Conservation (phyloP, 2,888 invertebrate species). For the Eupithecia vulgata region DNA sequence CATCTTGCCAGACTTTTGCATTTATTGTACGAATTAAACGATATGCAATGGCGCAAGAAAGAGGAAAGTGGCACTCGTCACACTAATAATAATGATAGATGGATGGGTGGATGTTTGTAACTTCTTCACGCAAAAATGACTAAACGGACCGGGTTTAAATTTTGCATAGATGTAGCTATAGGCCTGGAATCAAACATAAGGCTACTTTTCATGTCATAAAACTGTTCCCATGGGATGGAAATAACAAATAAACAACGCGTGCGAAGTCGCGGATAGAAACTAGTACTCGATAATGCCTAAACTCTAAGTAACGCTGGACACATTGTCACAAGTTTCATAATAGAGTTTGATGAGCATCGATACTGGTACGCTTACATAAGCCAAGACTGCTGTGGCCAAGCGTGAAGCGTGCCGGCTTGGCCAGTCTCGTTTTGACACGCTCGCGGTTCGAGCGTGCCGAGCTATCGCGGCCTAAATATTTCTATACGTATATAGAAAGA, state of each 20-base stretch:
- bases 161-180: no score
- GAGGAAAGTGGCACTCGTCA: neutral
- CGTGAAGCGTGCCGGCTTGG: constrained; percentile 49
- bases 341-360: constrained; percentile 39
- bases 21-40: neutral
- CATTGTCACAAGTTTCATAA: constrained; percentile 22
- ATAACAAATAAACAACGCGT: no score
- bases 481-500: constrained; percentile 30
- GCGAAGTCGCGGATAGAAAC: no score
- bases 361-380: constrained; percentile 53
- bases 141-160: no score
- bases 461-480: constrained; percentile 41
- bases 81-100: no score
- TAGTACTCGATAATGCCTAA: neutral
- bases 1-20: neutral
- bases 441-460: constrained; percentile 61
- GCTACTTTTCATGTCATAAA: no score
- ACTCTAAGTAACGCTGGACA: neutral
- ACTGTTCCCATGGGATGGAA: no score
- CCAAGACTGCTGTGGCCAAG: constrained; percentile 41
- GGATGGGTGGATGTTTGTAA: no score
- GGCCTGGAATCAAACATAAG: no score
- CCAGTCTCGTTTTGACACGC: constrained; percentile 70
- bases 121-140: no score
- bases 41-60: neutral